phyloP scores from a whole-genome alignment of 1,140 invertebrate species.

The Musca vetustissima region DNA sequence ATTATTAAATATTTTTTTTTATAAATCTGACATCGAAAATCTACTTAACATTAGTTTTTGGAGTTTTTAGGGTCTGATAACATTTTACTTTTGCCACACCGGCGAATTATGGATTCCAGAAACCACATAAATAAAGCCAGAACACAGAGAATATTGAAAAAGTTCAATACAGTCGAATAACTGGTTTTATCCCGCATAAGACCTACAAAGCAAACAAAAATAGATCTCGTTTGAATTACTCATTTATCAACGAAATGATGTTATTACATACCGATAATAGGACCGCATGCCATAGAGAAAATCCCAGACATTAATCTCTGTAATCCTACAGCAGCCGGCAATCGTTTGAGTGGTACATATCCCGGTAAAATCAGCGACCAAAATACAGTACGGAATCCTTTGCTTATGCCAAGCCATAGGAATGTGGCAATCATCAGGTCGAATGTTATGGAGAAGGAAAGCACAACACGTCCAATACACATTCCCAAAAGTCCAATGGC shows the following conservation, averaged over 20 bases:
- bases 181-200: conserved; percentile 36
- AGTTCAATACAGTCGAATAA: conserved; percentile 58
- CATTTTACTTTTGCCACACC: too few species aligned
- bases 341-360: conserved; percentile 64
- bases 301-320: conserved; percentile 67
- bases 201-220: neutral
- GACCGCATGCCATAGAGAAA: conserved; percentile 63
- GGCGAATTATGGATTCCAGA: conserved; percentile 34
- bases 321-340: conserved; percentile 66
- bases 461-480: conserved; percentile 59
- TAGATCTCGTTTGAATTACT: neutral
- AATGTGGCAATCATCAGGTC: conserved; percentile 39
- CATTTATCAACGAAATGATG: too few species aligned
- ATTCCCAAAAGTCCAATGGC: conserved; percentile 66
- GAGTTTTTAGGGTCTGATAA: too few species aligned
- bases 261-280: conserved; percentile 63
- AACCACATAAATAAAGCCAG: conserved; percentile 38
- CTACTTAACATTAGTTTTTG: too few species aligned
- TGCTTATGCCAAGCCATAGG: conserved; percentile 64
- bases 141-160: conserved; percentile 36
- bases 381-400: conserved; percentile 70
- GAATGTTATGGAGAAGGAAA: conserved; percentile 38
- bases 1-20: too few species aligned
- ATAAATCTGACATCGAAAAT: too few species aligned
- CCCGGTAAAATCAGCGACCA: conserved; percentile 68